Base-by-base conservation (phyloP, 2,113 vertebrate species). In the Mastomys coucha region DNA sequence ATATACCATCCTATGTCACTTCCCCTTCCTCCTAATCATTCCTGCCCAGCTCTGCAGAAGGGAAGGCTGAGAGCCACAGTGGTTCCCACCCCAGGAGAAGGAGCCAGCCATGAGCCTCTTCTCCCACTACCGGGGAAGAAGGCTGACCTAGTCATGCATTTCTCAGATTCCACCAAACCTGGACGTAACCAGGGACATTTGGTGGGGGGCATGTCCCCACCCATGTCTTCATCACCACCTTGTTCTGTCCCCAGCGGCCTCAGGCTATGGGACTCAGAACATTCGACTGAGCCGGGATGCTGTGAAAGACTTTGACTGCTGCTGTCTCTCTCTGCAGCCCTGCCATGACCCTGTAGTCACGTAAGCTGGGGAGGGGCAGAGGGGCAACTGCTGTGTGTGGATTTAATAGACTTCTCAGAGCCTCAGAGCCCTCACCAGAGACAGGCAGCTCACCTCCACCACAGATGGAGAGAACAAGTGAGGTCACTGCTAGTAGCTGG, bases 301-400 rank as follows among this genome's bases (percentile, higher is more conserved):
- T 0, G 99, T 99, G 75, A 99, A 99, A 97, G 99, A 99, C 97
- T 99, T 99, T 9, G 99, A 99, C 97, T 99, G 99, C 97, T 99
- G 99, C 96, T 99, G 99, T 72, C 98, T 99, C 6, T 99, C 99
- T 1, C 97, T 99, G 94, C 99, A 99, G 97, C 99, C 99, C 10
- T 99, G 99, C 96, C 98, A 99, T 36, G 98, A 99, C 87, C 99
- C 99, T 0, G 99, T 99, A 0, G 97, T 99, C 67, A 99, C 99
- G 99, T 99, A 98, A 81, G 99, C 87, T 1, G n/a, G 86, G 80
- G 12, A 17, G 3, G 0, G 2, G 97, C 80, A 33, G 28, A 49
- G 31, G 45, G 20, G 13, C 20, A 69, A 42, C 42, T 85, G 63
- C 16, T 45, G 39, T 22, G 39, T 20, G 84, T 4, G 63, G 39